Evolutionary conservation across 2,888 invertebrate species (phyloP).

Genomic region (Endotricha flammealis): DNA sequence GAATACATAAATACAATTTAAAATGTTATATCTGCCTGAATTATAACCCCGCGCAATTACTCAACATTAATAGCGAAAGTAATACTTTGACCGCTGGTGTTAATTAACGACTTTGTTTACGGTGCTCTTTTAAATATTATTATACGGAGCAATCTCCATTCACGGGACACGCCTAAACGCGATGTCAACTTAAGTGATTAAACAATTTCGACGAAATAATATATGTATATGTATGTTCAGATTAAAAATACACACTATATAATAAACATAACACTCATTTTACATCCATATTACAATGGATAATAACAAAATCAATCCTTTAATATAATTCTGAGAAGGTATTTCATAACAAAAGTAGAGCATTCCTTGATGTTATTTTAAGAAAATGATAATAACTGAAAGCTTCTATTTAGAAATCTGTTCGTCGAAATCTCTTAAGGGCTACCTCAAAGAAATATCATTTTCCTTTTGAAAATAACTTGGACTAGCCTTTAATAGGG

Average conservation of each 20-base stretch:
- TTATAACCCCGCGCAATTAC: constrained; percentile 65
- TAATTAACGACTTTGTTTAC: constrained; percentile 68
- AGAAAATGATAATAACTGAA: constrained; percentile 22
- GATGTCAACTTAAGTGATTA: too few species aligned
- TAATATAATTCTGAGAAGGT: not conserved
- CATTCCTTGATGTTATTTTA: not conserved
- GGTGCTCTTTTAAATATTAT: constrained; percentile 44
- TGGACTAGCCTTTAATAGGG: constrained; percentile 43
- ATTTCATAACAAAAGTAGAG: not conserved
- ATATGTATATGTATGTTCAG: too few species aligned
- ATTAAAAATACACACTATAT: too few species aligned
- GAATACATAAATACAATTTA: constrained; percentile 69
- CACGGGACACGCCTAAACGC: not conserved
- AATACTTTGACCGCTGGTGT: constrained; percentile 73
- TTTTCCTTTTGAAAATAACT: constrained; percentile 26
- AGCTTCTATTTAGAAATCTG: constrained; percentile 31
- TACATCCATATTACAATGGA: too few species aligned
- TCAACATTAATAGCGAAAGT: constrained; percentile 75
- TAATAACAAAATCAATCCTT: not conserved
- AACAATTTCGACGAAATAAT: too few species aligned
- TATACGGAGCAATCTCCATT: constrained; percentile 1
- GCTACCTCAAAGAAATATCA: constrained; percentile 24
- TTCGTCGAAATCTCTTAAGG: constrained; percentile 28
- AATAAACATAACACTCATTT: too few species aligned
- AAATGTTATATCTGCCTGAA: constrained; percentile 64